These are phyloP conservation scores for Rosalia funebris DNA, from an alignment of 2,888 invertebrate genomes.

Conservation along the genomic window DNA sequence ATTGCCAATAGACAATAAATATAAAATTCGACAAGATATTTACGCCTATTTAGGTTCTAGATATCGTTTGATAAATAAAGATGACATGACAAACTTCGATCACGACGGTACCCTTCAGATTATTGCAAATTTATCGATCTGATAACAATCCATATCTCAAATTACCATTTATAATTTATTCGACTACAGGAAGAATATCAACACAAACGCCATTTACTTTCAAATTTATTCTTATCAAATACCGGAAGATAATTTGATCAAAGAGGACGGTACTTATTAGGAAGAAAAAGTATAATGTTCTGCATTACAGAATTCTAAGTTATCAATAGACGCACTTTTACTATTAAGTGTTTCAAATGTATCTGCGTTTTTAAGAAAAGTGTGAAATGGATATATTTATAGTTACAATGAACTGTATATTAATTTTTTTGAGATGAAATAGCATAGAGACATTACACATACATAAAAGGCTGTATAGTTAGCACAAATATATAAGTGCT, in stretches of 20 bases:
- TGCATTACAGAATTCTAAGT: neutral
- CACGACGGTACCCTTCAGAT: constrained; percentile 9
- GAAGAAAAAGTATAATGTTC: neutral
- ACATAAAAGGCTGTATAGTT: too few relatives aligned
- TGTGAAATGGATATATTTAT: too few relatives aligned
- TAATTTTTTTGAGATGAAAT: too few relatives aligned
- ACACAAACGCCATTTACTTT: constrained; percentile 15
- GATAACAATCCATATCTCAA: constrained; percentile 6
- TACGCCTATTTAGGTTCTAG: too few relatives aligned
- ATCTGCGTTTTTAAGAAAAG: too few relatives aligned
- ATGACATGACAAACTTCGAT: neutral
- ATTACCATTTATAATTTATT: constrained; percentile 5
- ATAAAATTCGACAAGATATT: too few relatives aligned
- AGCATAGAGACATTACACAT: too few relatives aligned
- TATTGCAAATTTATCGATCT: neutral
- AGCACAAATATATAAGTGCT: too few relatives aligned
- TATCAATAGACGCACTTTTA: neutral
- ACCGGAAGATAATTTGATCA: constrained; percentile 11
- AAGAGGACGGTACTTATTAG: neutral
- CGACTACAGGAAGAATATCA: constrained; percentile 6
- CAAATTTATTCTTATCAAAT: constrained; percentile 14
- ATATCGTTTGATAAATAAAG: neutral
- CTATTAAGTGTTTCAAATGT: neutral
- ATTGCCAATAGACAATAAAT: too few relatives aligned
- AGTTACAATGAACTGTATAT: too few relatives aligned